Evolutionary conservation across 2,797 vertebrate species (phyloP).

Genomic region (Myripristis murdjan): DNA sequence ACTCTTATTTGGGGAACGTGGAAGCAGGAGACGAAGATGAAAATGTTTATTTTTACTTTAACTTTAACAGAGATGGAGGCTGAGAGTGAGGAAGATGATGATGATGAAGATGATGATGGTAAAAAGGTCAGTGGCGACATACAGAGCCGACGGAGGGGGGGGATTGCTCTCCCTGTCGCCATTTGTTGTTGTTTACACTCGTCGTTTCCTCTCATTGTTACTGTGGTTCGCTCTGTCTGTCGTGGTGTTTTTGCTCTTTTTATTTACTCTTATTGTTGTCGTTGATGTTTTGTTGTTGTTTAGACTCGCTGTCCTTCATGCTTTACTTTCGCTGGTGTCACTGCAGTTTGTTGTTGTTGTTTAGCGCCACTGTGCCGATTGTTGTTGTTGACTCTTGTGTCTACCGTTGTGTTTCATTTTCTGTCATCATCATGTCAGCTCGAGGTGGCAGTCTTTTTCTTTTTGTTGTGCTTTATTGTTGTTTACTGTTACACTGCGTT

Average conservation of each 20-base stretch:
- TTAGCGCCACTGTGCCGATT: not conserved
- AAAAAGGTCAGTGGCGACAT: slow-evolving; percentile 90
- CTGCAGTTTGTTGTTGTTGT: not conserved
- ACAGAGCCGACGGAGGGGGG: slow-evolving; percentile 31
- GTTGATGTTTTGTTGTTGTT: slow-evolving; percentile 1
- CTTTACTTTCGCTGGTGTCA: slow-evolving; percentile 17
- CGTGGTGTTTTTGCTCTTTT: slow-evolving; percentile 9
- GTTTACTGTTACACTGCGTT: not conserved
- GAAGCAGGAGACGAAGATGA: slow-evolving; percentile 27
- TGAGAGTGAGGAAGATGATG: slow-evolving; percentile 97
- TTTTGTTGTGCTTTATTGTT: not conserved
- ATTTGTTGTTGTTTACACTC: slow-evolving; percentile 37
- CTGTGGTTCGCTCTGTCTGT: too few relatives aligned
- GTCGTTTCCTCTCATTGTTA: slow-evolving; percentile 31
- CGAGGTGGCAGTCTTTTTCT: not conserved
- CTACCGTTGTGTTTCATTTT: slow-evolving; percentile 3
- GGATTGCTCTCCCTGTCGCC: slow-evolving; percentile 39
- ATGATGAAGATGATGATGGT: slow-evolving; percentile 93
- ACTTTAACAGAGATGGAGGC: slow-evolving; percentile 94
- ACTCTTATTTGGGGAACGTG: not conserved
- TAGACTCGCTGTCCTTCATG: slow-evolving; percentile 11
- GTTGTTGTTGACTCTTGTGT: slow-evolving; percentile 24
- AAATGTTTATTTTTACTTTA: slow-evolving; percentile 55
- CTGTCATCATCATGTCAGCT: not conserved
- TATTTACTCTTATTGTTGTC: not conserved